phyloP scores from a whole-genome alignment of 2,888 invertebrate genomes.

The Napeogenes inachia region DNA sequence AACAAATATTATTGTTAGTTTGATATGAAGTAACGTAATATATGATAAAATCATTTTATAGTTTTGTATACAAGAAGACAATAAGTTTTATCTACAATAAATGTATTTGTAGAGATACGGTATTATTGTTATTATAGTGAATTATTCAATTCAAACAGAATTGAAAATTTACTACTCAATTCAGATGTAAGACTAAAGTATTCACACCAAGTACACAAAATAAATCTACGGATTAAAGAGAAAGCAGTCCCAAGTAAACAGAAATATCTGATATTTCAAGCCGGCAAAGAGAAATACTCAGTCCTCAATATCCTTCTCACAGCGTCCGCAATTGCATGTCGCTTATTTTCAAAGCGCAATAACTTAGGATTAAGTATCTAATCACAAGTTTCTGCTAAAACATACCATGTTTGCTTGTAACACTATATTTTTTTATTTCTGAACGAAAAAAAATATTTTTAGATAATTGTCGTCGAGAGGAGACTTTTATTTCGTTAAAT shows the following conservation, averaged over 20 bases:
- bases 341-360: constrained; percentile 20
- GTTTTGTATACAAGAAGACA: constrained; percentile 15
- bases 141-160: background rate
- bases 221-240: constrained; percentile 7
- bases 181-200: background rate
- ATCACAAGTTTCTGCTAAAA: background rate
- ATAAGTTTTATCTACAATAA: constrained; percentile 7
- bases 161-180: constrained; percentile 2
- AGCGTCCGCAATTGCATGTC: constrained; percentile 12
- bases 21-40: background rate
- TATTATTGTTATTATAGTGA: background rate
- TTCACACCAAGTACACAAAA: constrained; percentile 1
- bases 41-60: constrained; percentile 19
- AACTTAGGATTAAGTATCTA: constrained; percentile 22
- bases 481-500: no score
- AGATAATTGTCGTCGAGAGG: no score
- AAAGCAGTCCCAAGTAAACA: constrained; percentile 6
- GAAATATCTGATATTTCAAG: constrained; percentile 4
- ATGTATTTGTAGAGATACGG: background rate
- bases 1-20: background rate
- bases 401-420: background rate
- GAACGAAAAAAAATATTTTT: no score
- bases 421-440: no score
- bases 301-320: constrained; percentile 14
- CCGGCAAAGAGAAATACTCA: constrained; percentile 9